These are phyloP conservation scores for Bucorvus abyssinicus DNA, from an alignment of 2,797 vertebrate species.

Conservation along the genomic window DNA sequence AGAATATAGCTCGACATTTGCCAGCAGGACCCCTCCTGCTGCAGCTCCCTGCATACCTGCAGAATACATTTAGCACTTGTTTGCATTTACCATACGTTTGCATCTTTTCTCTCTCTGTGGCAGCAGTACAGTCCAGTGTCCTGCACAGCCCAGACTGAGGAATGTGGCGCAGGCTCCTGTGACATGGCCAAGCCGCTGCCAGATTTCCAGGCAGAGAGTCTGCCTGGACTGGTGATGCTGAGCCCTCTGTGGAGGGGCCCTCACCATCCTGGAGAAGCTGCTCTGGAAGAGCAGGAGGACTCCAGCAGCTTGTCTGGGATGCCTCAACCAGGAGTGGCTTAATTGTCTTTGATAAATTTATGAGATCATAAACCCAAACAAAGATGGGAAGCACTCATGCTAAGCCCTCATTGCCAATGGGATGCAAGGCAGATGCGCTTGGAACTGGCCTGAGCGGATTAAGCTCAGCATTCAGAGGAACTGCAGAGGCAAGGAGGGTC, in stretches of 20 bases:
- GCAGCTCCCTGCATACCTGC: background rate
- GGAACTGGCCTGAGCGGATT: background rate
- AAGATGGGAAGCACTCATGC: background rate
- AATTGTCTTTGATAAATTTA: background rate
- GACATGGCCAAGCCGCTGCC: rapidly evolving
- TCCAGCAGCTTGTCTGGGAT: background rate
- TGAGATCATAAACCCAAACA: background rate
- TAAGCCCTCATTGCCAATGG: background rate
- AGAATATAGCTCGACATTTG: background rate
- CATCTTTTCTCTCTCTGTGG: background rate
- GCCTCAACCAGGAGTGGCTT: background rate
- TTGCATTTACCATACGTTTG: background rate
- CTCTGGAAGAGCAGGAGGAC: background rate
- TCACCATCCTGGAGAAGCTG: background rate
- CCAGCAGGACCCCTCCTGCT: background rate
- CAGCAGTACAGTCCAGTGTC: background rate
- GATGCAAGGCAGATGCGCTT: background rate
- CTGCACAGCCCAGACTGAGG: background rate
- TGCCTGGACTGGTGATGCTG: background rate
- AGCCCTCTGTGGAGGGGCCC: background rate
- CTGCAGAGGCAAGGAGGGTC: background rate
- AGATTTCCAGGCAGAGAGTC: background rate
- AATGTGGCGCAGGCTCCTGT: background rate
- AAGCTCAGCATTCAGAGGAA: background rate
- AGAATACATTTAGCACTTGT: background rate